Conservation (phyloP, 1,140 invertebrate species). For the Brachionus manjavacas region DNA sequence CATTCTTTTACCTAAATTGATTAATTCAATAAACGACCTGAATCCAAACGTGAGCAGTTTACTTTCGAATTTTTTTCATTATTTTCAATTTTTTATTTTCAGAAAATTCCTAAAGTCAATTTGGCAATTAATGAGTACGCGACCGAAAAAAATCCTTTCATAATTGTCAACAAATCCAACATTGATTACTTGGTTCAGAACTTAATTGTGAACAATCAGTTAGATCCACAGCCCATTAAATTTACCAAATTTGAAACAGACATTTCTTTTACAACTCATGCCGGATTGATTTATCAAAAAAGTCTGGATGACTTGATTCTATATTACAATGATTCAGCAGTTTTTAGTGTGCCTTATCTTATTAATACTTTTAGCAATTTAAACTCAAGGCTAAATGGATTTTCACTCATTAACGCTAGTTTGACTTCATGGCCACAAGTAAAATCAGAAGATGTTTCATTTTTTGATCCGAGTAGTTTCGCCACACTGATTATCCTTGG, state of each 20-base stretch:
- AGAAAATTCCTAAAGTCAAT: conserved; percentile 12
- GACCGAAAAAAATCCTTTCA: background rate
- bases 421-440: conserved; percentile 29
- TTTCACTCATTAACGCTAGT: background rate
- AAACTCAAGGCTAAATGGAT: background rate
- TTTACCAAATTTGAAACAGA: background rate
- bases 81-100: background rate
- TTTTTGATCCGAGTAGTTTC: conserved; percentile 13
- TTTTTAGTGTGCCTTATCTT: conserved; percentile 20
- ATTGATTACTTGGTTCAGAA: background rate
- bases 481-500: conserved; percentile 14
- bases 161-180: conserved; percentile 25
- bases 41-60: conserved; percentile 23
- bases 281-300: background rate
- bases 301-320: background rate
- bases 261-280: background rate
- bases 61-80: too few relatives aligned
- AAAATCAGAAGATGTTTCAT: background rate
- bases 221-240: background rate
- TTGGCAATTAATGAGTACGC: conserved; percentile 19
- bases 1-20: conserved; percentile 20
- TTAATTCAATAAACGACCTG: background rate
- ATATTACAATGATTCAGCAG: conserved; percentile 20
- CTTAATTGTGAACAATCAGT: background rate
- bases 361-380: background rate